phyloP scores from a whole-genome alignment of 2,797 vertebrate genomes.

The Epinephelus coioides region DNA sequence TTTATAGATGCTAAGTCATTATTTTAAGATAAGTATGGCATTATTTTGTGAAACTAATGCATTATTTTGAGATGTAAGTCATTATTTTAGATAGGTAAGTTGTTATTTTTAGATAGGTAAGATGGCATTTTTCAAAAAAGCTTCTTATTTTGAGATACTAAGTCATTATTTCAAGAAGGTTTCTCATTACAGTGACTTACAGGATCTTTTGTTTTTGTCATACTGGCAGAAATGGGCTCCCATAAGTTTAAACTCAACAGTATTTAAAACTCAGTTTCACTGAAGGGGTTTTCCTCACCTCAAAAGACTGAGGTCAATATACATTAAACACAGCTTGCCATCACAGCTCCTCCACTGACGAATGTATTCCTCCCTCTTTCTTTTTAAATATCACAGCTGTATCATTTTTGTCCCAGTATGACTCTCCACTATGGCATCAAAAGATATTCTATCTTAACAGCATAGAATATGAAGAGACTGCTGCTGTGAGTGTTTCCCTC shows the following conservation, averaged over 20 bases:
- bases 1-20: no score
- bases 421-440: slow-evolving; percentile 28
- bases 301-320: background rate
- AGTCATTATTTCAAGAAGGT: no score
- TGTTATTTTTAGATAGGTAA: no score
- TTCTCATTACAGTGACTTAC: no score
- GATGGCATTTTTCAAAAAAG: no score
- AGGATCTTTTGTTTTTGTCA: no score
- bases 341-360: background rate
- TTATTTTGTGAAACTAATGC: no score
- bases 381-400: slow-evolving; percentile 26
- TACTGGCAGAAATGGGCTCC: no score
- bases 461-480: slow-evolving; percentile 17
- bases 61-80: no score
- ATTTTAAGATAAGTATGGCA: no score
- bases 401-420: slow-evolving; percentile 21
- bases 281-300: background rate
- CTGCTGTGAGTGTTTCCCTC: slow-evolving; percentile 31
- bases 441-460: background rate
- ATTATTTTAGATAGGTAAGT: no score
- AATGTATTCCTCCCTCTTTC: background rate
- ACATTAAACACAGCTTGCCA: slow-evolving; percentile 11
- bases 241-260: background rate
- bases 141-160: no score
- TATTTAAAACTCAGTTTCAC: background rate